These are phyloP conservation scores for Orthosia incerta DNA, from an alignment of 2,888 invertebrate genomes.

Conservation along the genomic window DNA sequence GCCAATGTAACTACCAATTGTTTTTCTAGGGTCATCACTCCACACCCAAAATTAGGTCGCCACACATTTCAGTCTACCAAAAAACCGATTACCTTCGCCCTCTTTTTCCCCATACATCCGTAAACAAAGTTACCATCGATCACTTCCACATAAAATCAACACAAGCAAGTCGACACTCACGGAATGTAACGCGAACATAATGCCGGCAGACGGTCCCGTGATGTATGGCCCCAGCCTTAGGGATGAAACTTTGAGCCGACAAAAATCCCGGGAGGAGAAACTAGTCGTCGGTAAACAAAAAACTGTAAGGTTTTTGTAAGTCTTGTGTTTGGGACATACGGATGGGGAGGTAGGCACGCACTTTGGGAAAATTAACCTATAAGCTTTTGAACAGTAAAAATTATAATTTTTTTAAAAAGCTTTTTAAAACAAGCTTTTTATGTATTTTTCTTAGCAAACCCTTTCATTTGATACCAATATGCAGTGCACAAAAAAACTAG, in stretches of 20 bases:
- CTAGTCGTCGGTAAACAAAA: constrained; percentile 73
- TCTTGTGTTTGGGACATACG: constrained; percentile 56
- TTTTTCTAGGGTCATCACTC: no score
- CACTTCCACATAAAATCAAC: constrained; percentile 49
- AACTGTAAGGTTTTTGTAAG: constrained; percentile 67
- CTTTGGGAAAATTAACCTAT: not conserved
- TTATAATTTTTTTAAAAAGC: no score
- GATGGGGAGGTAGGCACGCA: constrained; percentile 13
- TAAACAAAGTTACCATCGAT: constrained; percentile 51
- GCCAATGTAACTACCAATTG: no score
- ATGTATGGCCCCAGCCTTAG: constrained; percentile 65
- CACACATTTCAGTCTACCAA: not conserved
- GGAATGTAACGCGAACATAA: constrained; percentile 49
- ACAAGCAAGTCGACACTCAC: constrained; percentile 48
- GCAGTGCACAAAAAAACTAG: no score
- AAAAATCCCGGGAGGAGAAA: constrained; percentile 69
- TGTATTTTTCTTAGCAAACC: no score
- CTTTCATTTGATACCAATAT: no score
- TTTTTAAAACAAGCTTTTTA: no score
- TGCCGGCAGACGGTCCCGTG: constrained; percentile 54
- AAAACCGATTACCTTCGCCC: constrained; percentile 26
- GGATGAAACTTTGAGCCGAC: constrained; percentile 70
- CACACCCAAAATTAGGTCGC: not conserved
- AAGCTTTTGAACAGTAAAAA: not conserved
- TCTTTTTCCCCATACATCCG: not conserved